Base-by-base conservation (phyloP, 2,888 invertebrate species). In the Diachrysia chrysitis region DNA sequence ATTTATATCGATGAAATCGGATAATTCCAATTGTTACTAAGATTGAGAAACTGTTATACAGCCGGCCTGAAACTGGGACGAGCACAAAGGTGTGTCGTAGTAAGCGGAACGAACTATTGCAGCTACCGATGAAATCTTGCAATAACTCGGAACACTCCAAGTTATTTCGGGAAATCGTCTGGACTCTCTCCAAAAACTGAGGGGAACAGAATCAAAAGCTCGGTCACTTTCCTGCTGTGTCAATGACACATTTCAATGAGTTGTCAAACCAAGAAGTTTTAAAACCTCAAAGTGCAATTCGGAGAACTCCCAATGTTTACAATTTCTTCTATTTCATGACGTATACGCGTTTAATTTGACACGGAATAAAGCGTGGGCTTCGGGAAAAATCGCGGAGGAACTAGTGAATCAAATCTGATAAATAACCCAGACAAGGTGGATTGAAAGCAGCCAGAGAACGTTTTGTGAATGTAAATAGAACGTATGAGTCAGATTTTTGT, bases 101-200 rank as follows among this genome's bases (percentile, higher is more conserved):
- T 83, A 83, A 86, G 83, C 83, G 84, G 83, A 89, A 89, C 87
- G 86, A 87, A 85, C 82, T 86, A 84, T 86, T 88, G 86, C 87
- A 87, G 81, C 81, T 83, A 85, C 82, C 82, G 87, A 90, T 91
- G 90, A 90, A 91, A 91, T 88, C 86, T 88, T 89, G 88, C 87
- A 86, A 85, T 85, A 90, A 89, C 88, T 90, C 86, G 86, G 88
- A 91, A 91, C 90, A 85, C 85, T 66, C 79, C 80, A 78, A 87
- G 92, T 92, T 95, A 95, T 95, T 95, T 95, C 90, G 87, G 91
- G 92, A 93, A 88, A 89, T 85, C 87, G 89, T 87, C 95, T 95
- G 95, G 95, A 95, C 90, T 88, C 86, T 88, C 90, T 94, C 95
- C 95, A 95, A 95, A 92, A 90, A 86, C 79, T 73, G 63, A 69